Evolutionary conservation across 1,140 invertebrate genomes (phyloP), one percentile per base, ranked within the genome.

Genomic region (Homalodisca vitripennis): DNA sequence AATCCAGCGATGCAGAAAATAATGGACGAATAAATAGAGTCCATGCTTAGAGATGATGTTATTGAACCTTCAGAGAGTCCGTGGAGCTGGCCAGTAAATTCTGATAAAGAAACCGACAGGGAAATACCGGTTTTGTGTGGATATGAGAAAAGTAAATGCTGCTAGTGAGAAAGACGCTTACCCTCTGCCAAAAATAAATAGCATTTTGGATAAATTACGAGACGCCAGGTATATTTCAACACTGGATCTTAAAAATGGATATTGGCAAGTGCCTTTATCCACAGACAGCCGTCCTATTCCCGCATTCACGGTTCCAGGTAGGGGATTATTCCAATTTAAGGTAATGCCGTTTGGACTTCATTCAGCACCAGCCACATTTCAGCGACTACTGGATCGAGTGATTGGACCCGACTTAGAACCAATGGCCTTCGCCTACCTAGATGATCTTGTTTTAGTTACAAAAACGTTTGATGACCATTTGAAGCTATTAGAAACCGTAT

Each of bases 91-190:
- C 84, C 82, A 0, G 22, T 53, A n/a, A 53, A 20, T 53, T 17
- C 20, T 53, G 20, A 22, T 53, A 53, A 53, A 53, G 48, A 53
- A 88, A 68, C 82, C 82, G 32, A 80, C 85, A 67, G 78, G 78
- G 1, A 70, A 70, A 0, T 71, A 73, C 0, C 57, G 83, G 17
- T 82, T 84, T 65, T 84, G 82, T 68, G 70, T 84, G 0, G 82
- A 84, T 72, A 82, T 77, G 62, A 55, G 80, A 10, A 24, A 57
- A 46, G 41, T 86, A 0, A 86, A 86, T 70, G 31, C 63, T 0
- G 71, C 80, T 0, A 84, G 79, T 0, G 72, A 71, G 6, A 71
- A 73, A n/a, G 78, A 79, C 26, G 68, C 74, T 0, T 74, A 76
- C 20, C 73, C 74, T 3, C 41, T 79, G 10, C 74, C 76, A 1